phyloP scores from a whole-genome alignment of 2,888 invertebrate species.

The Lasioglossum lativentre region DNA sequence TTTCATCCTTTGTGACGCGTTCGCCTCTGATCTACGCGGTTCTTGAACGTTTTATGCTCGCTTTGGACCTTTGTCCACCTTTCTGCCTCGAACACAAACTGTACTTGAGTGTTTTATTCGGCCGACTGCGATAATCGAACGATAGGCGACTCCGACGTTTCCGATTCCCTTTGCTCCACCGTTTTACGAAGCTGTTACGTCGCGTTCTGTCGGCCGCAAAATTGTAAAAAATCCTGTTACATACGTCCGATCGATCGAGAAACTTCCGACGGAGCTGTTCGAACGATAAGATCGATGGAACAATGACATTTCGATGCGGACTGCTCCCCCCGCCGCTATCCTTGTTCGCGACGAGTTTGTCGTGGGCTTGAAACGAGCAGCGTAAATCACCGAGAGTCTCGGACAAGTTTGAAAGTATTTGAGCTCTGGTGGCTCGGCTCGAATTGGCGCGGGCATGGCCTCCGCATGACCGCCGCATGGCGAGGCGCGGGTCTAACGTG shows the following conservation, averaged over 20 bases:
- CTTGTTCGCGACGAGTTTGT: slow-evolving; percentile 21
- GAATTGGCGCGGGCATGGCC: slow-evolving; percentile 10
- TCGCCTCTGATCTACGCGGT: not conserved
- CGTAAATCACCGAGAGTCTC: slow-evolving; percentile 62
- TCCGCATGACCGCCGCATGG: too few relatives aligned
- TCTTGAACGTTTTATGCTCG: not conserved
- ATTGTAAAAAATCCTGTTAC: not conserved
- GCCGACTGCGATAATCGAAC: not conserved
- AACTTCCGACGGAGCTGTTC: not conserved
- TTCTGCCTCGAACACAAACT: not conserved
- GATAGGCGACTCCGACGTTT: not conserved
- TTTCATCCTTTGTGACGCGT: not conserved
- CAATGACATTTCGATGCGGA: not conserved
- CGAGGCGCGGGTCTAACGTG: slow-evolving; percentile 45
- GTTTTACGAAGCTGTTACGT: not conserved
- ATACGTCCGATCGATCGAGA: not conserved
- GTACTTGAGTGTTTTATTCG: not conserved
- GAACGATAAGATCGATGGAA: not conserved
- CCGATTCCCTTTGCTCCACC: not conserved
- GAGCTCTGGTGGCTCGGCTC: slow-evolving; percentile 20
- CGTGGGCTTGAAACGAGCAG: slow-evolving; percentile 67
- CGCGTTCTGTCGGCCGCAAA: not conserved
- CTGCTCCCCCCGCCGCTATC: not conserved
- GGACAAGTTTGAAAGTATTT: slow-evolving; percentile 62
- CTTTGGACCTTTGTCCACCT: not conserved